Percentiles rank a stretch among this genome's conserved stretches.
phyloP scores from a whole-genome alignment of 2,113 vertebrate genomes.

The Dipodomys spectabilis region DNA sequence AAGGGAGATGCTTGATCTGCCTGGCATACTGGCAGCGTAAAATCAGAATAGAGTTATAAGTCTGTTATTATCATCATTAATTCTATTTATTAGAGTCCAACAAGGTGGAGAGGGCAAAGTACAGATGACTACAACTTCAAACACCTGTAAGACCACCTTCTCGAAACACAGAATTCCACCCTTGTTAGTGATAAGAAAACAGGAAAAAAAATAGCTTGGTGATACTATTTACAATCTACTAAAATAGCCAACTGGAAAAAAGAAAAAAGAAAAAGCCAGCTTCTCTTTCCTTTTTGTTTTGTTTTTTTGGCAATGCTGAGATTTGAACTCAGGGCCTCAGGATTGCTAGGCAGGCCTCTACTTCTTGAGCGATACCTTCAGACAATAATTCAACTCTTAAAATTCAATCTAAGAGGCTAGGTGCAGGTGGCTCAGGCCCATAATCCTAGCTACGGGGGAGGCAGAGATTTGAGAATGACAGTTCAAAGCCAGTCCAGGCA shows the following conservation, averaged over 20 bases:
- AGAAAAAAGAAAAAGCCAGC: not conserved
- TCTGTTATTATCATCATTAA: not conserved
- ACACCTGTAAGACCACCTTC: not conserved
- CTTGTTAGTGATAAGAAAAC: slow-evolving; percentile 43
- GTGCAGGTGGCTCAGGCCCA: no score
- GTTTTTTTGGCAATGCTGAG: no score
- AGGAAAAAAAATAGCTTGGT: slow-evolving; percentile 10
- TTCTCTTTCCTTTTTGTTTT: no score
- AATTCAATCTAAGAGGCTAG: not conserved
- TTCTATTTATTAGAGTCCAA: not conserved
- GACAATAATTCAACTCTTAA: not conserved
- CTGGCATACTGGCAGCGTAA: not conserved
- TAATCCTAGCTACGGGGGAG: no score
- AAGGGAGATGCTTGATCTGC: not conserved
- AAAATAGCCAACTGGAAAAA: slow-evolving; percentile 11
- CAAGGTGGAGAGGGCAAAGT: not conserved
- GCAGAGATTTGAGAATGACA: no score
- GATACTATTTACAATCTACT: slow-evolving; percentile 14
- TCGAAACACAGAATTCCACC: slow-evolving; percentile 33
- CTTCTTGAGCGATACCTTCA: no score
- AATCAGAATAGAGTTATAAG: not conserved
- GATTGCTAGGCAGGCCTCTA: not conserved
- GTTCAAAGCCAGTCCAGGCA: no score
- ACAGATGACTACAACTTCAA: not conserved
- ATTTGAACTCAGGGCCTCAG: no score